These are phyloP conservation scores for Ligdia adustata DNA, from an alignment of 2,888 invertebrate species.

Conservation along the genomic window DNA sequence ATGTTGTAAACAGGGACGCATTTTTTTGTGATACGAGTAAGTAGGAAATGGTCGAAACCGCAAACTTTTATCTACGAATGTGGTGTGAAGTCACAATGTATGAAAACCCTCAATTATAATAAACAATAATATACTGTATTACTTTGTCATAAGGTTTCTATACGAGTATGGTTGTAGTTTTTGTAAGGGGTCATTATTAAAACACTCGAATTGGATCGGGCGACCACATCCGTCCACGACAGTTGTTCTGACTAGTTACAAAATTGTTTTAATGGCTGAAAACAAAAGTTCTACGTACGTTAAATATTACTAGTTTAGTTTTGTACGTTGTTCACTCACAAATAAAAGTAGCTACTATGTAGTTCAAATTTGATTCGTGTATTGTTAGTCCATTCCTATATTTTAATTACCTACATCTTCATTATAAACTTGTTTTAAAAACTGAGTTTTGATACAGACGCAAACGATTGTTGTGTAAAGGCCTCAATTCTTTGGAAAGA, in stretches of 20 bases:
- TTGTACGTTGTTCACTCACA: background rate
- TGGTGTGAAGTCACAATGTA: constrained; percentile 38
- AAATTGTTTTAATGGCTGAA: constrained; percentile 20
- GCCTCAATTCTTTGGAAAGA: too few relatives aligned
- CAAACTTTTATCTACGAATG: constrained; percentile 48
- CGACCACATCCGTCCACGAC: constrained; percentile 50
- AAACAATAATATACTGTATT: constrained; percentile 31
- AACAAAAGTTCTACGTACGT: background rate
- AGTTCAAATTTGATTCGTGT: background rate
- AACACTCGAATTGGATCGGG: constrained; percentile 31
- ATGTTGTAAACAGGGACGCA: constrained; percentile 15
- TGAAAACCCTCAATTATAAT: constrained; percentile 25
- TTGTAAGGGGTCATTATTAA: constrained; percentile 17
- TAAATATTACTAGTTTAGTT: background rate
- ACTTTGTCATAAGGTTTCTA: constrained; percentile 23
- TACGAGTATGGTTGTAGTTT: constrained; percentile 5
- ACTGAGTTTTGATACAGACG: too few relatives aligned
- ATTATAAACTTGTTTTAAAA: too few relatives aligned
- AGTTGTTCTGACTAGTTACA: constrained; percentile 32
- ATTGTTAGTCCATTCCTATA: background rate
- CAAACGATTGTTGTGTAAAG: too few relatives aligned
- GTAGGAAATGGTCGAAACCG: constrained; percentile 53
- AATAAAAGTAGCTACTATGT: too few relatives aligned
- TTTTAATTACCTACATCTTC: too few relatives aligned
- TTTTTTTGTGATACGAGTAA: too few relatives aligned